Conservation (phyloP, 2,797 vertebrate species). For the Mormyrus hasselquistii region DNA sequence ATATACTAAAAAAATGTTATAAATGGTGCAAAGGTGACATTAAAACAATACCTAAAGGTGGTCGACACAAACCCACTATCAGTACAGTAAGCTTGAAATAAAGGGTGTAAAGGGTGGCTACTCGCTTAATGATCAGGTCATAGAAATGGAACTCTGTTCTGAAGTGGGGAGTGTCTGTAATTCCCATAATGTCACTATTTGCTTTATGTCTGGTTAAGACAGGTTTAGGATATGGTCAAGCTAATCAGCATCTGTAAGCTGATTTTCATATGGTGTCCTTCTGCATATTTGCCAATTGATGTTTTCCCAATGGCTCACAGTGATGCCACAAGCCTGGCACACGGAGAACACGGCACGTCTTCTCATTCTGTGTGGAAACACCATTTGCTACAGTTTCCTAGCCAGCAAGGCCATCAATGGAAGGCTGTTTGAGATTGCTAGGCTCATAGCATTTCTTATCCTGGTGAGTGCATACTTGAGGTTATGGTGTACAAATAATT, state of each 20-base stretch:
- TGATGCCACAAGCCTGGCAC: constrained; percentile 75
- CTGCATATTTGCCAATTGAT: background rate
- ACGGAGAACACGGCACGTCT: constrained; percentile 81
- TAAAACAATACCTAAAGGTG: background rate
- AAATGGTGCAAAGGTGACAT: background rate
- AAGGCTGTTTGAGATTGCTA: constrained; percentile 62
- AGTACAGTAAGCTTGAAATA: background rate
- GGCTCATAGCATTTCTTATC: constrained; percentile 71
- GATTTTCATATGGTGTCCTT: background rate
- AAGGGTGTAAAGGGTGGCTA: background rate
- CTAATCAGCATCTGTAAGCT: background rate
- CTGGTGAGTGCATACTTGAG: constrained; percentile 62
- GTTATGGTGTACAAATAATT: background rate
- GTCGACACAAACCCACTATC: background rate
- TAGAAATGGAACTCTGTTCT: background rate
- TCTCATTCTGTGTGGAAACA: constrained; percentile 75
- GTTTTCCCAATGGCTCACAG: constrained; percentile 46
- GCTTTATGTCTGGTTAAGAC: background rate
- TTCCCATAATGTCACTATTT: background rate
- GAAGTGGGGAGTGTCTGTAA: background rate
- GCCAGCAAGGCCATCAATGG: constrained; percentile 77
- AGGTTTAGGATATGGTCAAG: background rate
- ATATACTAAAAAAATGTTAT: background rate
- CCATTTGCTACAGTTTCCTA: constrained; percentile 74
- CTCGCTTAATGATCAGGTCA: background rate